Evolutionary conservation across 2,888 invertebrate species (phyloP).

Genomic region (Gymnocheta viridis): DNA sequence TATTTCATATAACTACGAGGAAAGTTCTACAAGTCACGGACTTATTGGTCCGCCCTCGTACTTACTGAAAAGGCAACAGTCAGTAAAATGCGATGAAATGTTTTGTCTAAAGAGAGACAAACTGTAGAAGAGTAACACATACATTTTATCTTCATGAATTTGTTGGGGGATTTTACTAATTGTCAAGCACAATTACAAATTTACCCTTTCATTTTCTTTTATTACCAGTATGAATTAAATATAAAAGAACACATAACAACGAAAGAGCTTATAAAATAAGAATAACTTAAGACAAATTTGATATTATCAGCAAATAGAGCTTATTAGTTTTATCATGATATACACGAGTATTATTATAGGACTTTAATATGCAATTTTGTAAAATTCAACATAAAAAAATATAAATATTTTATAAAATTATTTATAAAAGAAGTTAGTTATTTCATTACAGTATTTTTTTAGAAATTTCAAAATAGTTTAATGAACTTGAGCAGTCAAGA

Average conservation of each 20-base stretch:
- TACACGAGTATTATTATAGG: neutral
- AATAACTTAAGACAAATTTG: conserved; percentile 57
- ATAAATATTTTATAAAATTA: conserved; percentile 58
- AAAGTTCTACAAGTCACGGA: too few species aligned
- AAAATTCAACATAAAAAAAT: neutral
- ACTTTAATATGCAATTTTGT: neutral
- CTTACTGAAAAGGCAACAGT: too few species aligned
- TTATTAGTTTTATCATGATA: conserved; percentile 49
- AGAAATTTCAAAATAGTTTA: conserved; percentile 11
- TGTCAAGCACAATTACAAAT: conserved; percentile 77
- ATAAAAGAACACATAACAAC: neutral
- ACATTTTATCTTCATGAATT: conserved; percentile 18
- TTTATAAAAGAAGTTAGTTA: conserved; percentile 47
- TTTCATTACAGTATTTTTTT: neutral
- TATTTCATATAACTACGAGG: too few species aligned
- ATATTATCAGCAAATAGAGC: conserved; percentile 49
- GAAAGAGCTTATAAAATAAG: conserved; percentile 1
- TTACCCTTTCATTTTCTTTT: conserved; percentile 77
- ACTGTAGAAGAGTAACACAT: too few species aligned
- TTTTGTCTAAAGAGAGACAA: too few species aligned
- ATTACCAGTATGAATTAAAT: conserved; percentile 71
- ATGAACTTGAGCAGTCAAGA: conserved; percentile 32
- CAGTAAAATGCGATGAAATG: neutral
- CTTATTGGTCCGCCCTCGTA: too few species aligned
- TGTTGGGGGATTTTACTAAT: conserved; percentile 71